These are phyloP conservation scores for Craseonycteris thonglongyai DNA, from an alignment of 2,113 vertebrate species.

Conservation along the genomic window DNA sequence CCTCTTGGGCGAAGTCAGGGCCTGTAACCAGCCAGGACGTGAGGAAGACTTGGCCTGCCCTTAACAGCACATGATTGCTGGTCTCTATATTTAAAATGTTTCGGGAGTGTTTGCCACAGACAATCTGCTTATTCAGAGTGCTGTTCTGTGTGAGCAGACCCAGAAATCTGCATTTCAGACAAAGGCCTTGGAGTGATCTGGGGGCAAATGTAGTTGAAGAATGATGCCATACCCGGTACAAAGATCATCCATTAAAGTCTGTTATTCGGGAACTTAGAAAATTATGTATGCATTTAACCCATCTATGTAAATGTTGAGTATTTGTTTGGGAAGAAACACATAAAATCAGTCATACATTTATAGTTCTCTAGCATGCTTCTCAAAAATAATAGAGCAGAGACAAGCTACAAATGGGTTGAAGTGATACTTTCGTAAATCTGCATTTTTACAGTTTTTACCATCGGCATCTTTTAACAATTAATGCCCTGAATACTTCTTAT, in stretches of 20 bases:
- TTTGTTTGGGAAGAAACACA: background rate
- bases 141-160: background rate
- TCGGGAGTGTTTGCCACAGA: background rate
- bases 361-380: background rate
- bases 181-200: background rate
- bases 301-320: background rate
- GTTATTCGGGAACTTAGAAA: slow-evolving; percentile 1
- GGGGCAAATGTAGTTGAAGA: background rate
- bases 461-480: background rate
- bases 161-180: background rate
- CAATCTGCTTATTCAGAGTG: background rate
- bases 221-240: background rate
- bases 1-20: background rate
- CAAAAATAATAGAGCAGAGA: background rate
- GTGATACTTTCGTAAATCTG: background rate
- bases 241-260: background rate
- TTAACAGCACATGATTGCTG: background rate
- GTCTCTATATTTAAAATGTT: background rate
- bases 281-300: background rate
- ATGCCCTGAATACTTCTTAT: background rate
- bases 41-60: background rate
- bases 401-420: background rate
- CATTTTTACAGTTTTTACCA: background rate
- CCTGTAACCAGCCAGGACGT: background rate
- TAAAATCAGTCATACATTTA: background rate